Evolutionary conservation across 2,113 vertebrate genomes (phyloP).

Genomic region (Fregetta grallaria): DNA sequence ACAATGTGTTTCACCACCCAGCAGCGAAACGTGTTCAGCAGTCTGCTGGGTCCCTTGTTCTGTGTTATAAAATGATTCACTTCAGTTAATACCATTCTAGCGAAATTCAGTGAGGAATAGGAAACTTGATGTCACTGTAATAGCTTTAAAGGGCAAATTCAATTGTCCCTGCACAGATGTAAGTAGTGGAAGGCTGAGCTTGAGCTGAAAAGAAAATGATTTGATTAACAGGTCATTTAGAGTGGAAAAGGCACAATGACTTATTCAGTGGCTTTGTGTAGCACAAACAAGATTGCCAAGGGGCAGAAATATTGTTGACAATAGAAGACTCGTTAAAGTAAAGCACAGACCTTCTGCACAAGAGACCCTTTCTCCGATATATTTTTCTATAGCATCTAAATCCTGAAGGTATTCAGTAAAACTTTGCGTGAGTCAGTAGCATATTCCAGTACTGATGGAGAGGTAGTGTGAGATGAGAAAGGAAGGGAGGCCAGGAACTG

Average conservation of each 20-base stretch:
- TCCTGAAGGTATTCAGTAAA: not conserved
- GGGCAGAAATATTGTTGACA: not conserved
- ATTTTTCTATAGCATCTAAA: not conserved
- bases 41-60: not conserved
- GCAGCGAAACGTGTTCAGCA: not conserved
- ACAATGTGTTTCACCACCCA: not conserved
- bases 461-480: not conserved
- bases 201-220: not conserved
- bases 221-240: conserved; percentile 8
- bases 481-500: not conserved
- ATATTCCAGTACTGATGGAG: not conserved
- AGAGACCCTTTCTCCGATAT: not conserved
- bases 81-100: not conserved
- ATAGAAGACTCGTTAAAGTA: not conserved
- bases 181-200: not conserved
- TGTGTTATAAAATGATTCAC: not conserved
- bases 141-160: conserved; percentile 13
- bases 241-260: not conserved
- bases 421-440: not conserved
- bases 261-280: not conserved
- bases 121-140: not conserved
- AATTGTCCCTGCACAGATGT: not conserved
- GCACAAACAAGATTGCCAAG: not conserved
- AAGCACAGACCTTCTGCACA: not conserved
- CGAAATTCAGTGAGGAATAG: not conserved